phyloP scores from a whole-genome alignment of 2,113 vertebrate species.

The Ascaphus truei region DNA sequence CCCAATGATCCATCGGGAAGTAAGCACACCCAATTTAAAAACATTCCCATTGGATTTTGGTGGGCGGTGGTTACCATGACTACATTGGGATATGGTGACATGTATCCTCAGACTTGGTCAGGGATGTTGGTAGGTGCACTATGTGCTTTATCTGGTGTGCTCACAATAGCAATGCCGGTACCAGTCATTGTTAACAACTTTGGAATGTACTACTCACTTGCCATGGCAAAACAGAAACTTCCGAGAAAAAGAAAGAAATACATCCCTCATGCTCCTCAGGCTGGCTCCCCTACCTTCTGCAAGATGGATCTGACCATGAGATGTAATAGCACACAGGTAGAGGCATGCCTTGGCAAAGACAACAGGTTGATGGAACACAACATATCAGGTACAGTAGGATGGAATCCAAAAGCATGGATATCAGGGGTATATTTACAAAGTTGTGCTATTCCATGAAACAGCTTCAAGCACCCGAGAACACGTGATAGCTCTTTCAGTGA shows the following conservation, averaged over 20 bases:
- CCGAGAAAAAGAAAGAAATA: constrained; percentile 96
- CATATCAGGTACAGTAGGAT: constrained; percentile 81
- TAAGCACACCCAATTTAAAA: constrained; percentile 92
- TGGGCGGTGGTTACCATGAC: constrained; percentile 99
- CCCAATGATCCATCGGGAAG: constrained; percentile 88
- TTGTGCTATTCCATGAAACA: too few species aligned
- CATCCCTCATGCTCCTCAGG: constrained; percentile 84
- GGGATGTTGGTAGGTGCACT: constrained; percentile 95
- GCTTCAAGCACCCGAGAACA: too few species aligned
- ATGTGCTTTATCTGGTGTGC: constrained; percentile 87
- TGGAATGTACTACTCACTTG: constrained; percentile 98
- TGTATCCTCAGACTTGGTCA: constrained; percentile 97
- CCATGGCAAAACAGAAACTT: constrained; percentile 98
- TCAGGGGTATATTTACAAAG: not conserved
- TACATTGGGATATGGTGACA: constrained; percentile 93
- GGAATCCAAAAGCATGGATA: not conserved
- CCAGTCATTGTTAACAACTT: constrained; percentile 99
- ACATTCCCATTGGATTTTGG: constrained; percentile 98
- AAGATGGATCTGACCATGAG: constrained; percentile 86
- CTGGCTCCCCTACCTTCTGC: constrained; percentile 84
- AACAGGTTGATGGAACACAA: constrained; percentile 80
- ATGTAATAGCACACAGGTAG: constrained; percentile 89
- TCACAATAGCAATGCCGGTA: constrained; percentile 97
- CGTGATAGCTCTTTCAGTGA: too few species aligned
- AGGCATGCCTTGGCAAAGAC: constrained; percentile 80